Conservation (phyloP, 2,113 vertebrate species). For the Poicephalus gulielmi region DNA sequence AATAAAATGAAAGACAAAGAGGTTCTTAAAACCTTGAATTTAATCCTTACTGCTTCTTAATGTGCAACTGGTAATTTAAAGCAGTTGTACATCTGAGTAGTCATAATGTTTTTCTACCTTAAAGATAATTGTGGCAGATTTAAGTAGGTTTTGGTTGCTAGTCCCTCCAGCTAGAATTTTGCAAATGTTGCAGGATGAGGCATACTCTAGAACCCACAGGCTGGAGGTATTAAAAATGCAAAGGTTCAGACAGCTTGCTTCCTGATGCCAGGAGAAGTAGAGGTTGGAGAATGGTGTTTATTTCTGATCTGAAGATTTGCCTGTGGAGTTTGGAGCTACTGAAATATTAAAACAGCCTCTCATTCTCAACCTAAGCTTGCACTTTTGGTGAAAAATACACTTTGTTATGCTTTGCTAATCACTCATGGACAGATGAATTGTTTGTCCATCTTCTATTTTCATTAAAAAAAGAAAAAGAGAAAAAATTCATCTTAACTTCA, state of each 20-base stretch:
- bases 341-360: not conserved
- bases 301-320: not conserved
- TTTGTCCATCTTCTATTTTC: not conserved
- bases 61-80: not conserved
- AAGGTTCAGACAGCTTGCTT: not conserved
- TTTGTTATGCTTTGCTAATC: not conserved
- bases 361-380: not conserved
- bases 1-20: not conserved
- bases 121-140: constrained; percentile 1
- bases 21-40: not conserved
- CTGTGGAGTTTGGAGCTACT: not conserved
- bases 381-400: not conserved
- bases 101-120: not conserved
- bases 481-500: not conserved
- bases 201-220: not conserved
- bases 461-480: not conserved
- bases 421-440: not conserved
- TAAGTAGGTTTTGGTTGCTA: not conserved
- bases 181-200: not conserved
- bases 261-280: not conserved
- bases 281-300: not conserved
- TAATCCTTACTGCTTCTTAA: not conserved
- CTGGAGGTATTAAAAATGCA: not conserved
- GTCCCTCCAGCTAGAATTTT: constrained; percentile 17
- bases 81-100: not conserved